These are phyloP conservation scores for Polypedilum vanderplanki DNA, from an alignment of 1,140 invertebrate species.

Conservation along the genomic window DNA sequence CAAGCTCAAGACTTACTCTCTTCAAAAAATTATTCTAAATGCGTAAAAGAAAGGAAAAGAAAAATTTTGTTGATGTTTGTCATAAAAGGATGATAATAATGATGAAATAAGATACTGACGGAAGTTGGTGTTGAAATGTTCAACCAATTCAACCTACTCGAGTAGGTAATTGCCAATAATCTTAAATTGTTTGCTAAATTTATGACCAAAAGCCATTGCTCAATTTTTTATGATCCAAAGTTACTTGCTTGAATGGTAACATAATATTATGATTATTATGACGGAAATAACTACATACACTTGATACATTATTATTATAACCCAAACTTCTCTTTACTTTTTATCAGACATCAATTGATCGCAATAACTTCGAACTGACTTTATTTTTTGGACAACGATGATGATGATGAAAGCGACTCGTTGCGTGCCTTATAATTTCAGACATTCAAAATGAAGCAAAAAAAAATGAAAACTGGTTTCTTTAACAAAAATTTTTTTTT, in stretches of 20 bases:
- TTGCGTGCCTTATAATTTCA: slow-evolving; percentile 7
- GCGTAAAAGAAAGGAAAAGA: not conserved
- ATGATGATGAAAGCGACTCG: not conserved
- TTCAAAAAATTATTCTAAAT: not conserved
- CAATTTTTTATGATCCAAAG: not conserved
- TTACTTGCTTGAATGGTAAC: not conserved
- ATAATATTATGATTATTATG: slow-evolving; percentile 11
- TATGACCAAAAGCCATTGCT: no score
- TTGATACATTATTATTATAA: not conserved
- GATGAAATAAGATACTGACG: not conserved
- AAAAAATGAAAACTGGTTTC: not conserved
- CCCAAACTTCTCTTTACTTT: not conserved
- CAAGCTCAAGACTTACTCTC: not conserved
- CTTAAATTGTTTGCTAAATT: slow-evolving; percentile 10
- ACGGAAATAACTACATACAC: slow-evolving; percentile 12
- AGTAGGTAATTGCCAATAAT: not conserved
- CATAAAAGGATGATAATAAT: not conserved
- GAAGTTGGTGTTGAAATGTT: not conserved
- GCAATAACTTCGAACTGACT: not conserved
- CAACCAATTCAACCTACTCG: not conserved
- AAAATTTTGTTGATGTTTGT: no score
- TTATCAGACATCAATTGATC: not conserved
- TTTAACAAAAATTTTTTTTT: not conserved
- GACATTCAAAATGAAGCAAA: not conserved
- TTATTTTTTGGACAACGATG: not conserved